Percentiles rank a stretch among this genome's conserved stretches.
These are phyloP conservation scores for Leontocebus nigricollis DNA, from an alignment of 2,797 vertebrate genomes.

Conservation along the genomic window DNA sequence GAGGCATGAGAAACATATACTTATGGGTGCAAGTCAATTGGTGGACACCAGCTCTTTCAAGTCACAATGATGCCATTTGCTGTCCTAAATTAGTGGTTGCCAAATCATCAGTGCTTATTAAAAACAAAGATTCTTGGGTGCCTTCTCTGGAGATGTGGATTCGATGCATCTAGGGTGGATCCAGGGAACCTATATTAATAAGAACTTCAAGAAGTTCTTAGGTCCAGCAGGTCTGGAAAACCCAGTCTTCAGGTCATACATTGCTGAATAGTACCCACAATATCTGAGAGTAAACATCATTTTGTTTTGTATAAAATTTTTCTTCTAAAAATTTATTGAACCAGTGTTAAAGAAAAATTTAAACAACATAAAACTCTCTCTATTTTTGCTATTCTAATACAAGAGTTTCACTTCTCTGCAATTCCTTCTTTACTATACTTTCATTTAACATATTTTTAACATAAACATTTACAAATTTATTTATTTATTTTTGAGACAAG, in stretches of 20 bases:
- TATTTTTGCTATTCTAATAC: neutral
- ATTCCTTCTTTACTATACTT: neutral
- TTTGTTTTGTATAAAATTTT: neutral
- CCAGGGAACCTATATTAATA: neutral
- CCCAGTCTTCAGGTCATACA: neutral
- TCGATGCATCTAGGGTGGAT: neutral
- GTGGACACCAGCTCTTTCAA: neutral
- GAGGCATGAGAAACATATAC: slow-evolving; percentile 1
- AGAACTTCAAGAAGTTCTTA: neutral
- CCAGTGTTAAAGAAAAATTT: neutral
- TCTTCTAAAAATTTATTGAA: neutral
- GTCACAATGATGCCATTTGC: neutral
- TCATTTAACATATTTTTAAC: neutral
- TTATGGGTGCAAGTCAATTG: slow-evolving; percentile 1
- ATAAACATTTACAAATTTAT: neutral
- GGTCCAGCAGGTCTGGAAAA: neutral
- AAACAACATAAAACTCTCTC: neutral
- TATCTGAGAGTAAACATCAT: neutral
- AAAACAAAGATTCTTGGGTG: neutral
- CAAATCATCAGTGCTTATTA: slow-evolving; percentile 24
- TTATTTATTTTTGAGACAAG: neutral
- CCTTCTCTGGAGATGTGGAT: neutral
- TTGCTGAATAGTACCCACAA: neutral
- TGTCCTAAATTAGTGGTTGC: slow-evolving; percentile 22
- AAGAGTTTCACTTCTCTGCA: neutral